Conservation (phyloP, 2,797 vertebrate species). For the Amphiprion clarkii region DNA sequence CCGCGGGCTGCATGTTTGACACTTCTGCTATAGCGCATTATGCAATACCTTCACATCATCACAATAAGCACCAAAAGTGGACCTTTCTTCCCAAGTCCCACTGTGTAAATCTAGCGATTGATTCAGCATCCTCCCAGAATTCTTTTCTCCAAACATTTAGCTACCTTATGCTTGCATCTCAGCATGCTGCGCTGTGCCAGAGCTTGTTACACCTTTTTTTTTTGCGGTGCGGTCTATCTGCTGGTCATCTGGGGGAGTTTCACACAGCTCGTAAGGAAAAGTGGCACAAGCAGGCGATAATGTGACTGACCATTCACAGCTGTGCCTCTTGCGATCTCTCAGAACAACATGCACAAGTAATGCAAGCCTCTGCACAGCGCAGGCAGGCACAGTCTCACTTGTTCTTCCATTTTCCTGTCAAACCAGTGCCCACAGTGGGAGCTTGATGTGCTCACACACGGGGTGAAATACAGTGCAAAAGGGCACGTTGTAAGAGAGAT, state of each 20-base stretch:
- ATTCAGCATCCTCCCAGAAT: not conserved
- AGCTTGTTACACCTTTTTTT: conserved; percentile 34
- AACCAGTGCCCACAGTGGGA: conserved; percentile 40
- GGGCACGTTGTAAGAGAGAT: conserved; percentile 27
- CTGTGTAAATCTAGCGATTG: not conserved
- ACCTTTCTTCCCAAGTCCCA: not conserved
- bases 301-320: conserved; percentile 65
- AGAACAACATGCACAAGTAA: conserved; percentile 32
- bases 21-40: not conserved
- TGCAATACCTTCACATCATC: not conserved
- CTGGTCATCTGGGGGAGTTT: conserved; percentile 59
- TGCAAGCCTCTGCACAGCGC: conserved; percentile 2
- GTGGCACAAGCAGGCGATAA: conserved; percentile 63
- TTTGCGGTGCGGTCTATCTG: conserved; percentile 33
- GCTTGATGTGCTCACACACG: conserved; percentile 37
- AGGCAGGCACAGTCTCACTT: conserved; percentile 1
- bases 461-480: conserved; percentile 37
- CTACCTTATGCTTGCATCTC: conserved; percentile 21
- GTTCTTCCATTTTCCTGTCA: conserved; percentile 38
- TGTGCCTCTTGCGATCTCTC: conserved; percentile 46
- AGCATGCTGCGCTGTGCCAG: conserved; percentile 39
- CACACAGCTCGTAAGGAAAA: conserved; percentile 47
- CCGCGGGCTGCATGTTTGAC: too few species aligned
- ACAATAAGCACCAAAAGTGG: not conserved
- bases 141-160: conserved; percentile 24